Evolutionary conservation across 2,888 invertebrate genomes (phyloP), one percentile per base, ranked within the genome.

Genomic region (Phrixothrix hirtus): DNA sequence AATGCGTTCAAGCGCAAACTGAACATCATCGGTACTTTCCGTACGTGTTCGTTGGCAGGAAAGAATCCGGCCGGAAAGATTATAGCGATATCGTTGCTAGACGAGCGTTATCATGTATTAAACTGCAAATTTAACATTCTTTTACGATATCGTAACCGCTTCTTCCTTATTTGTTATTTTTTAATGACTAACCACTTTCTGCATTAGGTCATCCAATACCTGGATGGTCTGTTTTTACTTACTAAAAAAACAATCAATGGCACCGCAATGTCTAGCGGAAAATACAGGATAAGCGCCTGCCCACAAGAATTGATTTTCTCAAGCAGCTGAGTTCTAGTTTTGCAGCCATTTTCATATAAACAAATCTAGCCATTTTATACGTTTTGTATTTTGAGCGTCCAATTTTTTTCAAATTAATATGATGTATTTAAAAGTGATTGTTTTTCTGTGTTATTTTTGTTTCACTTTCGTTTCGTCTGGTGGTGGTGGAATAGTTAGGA

Each of bases 341-440:
- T 30, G 36, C 54, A 13, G 43, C 54, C 54, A 55, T 55, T 52
- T 45, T 41, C 41, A 34, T 30, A 42, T 46, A 50, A 49, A 49
- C 45, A 54, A 54, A 48, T 42, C 29, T 36, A 41, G 29, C 11
- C 30, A 46, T 52, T 53, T 53, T 47, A 35, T 45, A 45, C 44
- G 39, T 39, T 50, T 45, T 51, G 32, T 45, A 51, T 44, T 17
- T 39, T 42, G 41, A 27, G 52, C 17, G 42, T 31, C 25, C 7
- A 25, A 36, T 13, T 38, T 44, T 30, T 13, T 11, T 2, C 14
- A 25, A 44, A 30, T 13, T 27, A 42, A 32, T 27, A 45, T 45
- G 36, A 26, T 29, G 27, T 27, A 12, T 11, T 27, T 21, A 37
- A 30, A 42, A 32, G 16, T 46, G 37, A 16, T 42, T 6, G 41